Base-by-base conservation (phyloP, 2,797 vertebrate genomes). In the Luscinia luscinia region DNA sequence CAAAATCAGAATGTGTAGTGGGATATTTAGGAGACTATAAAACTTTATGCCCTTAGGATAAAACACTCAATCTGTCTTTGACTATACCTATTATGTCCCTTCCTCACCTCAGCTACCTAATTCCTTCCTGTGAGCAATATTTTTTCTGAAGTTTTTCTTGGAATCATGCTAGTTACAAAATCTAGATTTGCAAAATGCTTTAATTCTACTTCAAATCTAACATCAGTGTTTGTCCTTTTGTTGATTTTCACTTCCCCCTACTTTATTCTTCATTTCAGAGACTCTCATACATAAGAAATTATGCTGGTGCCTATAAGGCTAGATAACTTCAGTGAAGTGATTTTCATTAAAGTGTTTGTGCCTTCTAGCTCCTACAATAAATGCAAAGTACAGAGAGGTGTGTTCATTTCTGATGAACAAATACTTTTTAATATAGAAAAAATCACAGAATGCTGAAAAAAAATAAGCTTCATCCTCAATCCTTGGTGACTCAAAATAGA, bases 11-110 rank as follows among this genome's bases (percentile, higher is more conserved):
- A 75, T 75, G 85, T 76, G 79, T 69, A 79, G 52, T 84, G 51
- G 40, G 75, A 77, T 91, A 80, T 91, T 96, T 92, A 94, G 76
- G 83, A 96, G 58, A 61, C 55, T 78, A 83, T 90, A 93, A 95
- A 95, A 85, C 66, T 90, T 95, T 91, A 76, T 74, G 27, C 22
- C 81, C 69, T 84, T 61, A 72, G 63, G 75, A 78, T 78, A 80
- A 58, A 87, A 69, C 66, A 78, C 41, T 92, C 64, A 36, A 22
- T 59, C 80, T 92, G 48, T 79, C 75, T 82, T 94, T 89, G 74
- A 43, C 70, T 84, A 55, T 38, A 55, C 17, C 19, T 90, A 26
- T 68, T 80, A 51, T 20, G 14, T 86, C 41, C 49, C 54, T 89
- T 95, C 62, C 86, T 64, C 23, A 57, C 40, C 52, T 78, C 49